Evolutionary conservation across 2,797 vertebrate genomes (phyloP).

Genomic region (Nannoperca obscura): DNA sequence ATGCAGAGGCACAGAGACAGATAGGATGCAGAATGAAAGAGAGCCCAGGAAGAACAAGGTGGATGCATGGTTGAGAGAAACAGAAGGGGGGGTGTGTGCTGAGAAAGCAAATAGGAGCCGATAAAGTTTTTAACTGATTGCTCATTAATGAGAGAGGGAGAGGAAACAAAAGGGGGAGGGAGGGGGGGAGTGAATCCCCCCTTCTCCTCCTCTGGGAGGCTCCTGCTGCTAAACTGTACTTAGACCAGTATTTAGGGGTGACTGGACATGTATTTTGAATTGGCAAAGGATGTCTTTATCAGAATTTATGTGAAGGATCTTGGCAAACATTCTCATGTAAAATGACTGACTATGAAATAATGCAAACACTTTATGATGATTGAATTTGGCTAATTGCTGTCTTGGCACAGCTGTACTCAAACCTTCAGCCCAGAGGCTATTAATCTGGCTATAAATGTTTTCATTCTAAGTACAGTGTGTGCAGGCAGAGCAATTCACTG

Average conservation of each 20-base stretch:
- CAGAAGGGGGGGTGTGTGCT: conserved; percentile 61
- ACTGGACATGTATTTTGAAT: conserved; percentile 60
- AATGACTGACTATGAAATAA: conserved; percentile 58
- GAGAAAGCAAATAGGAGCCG: conserved; percentile 64
- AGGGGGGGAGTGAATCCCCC: conserved; percentile 6
- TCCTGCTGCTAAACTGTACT: conserved; percentile 60
- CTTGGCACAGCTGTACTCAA: conserved; percentile 44
- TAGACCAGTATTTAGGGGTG: conserved; percentile 59
- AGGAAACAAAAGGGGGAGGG: background rate
- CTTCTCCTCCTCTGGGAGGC: conserved; percentile 9
- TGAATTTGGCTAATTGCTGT: conserved; percentile 69
- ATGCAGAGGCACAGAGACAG: conserved; percentile 24
- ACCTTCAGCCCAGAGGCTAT: conserved; percentile 26
- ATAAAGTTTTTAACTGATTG: conserved; percentile 81
- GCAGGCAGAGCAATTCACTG: conserved; percentile 18
- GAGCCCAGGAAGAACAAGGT: conserved; percentile 13
- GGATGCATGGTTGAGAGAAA: conserved; percentile 40
- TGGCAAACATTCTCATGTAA: conserved; percentile 47
- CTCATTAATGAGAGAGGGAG: conserved; percentile 73
- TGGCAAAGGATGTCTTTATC: conserved; percentile 38
- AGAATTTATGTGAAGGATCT: conserved; percentile 40
- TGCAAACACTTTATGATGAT: conserved; percentile 58
- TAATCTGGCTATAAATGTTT: conserved; percentile 34
- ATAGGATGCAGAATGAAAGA: conserved; percentile 36
- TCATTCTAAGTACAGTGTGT: conserved; percentile 8